These are phyloP conservation scores for Cheilosia vernalis DNA, from an alignment of 2,888 invertebrate genomes.

Conservation along the genomic window DNA sequence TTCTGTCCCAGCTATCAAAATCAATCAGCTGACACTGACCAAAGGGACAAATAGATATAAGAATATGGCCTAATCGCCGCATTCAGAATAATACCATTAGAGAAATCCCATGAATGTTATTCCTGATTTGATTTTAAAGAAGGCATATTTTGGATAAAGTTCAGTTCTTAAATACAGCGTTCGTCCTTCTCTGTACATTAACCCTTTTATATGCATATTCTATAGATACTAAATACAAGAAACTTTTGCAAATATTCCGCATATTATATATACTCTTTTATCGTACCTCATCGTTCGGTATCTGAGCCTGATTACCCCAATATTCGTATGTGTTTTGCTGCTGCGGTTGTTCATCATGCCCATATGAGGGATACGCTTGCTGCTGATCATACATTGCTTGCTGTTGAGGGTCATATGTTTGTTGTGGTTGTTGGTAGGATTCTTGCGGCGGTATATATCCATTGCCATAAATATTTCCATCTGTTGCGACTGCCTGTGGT, in stretches of 20 bases:
- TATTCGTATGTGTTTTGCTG: constrained; percentile 62
- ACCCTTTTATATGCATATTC: neutral
- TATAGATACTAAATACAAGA: neutral
- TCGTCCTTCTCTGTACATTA: constrained; percentile 26
- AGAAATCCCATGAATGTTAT: no score
- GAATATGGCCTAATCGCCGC: no score
- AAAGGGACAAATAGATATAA: no score
- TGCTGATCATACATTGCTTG: constrained; percentile 70
- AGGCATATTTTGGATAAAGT: neutral
- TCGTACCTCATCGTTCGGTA: constrained; percentile 66
- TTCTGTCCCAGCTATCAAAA: no score
- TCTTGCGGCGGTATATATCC: constrained; percentile 53
- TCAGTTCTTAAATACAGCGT: neutral
- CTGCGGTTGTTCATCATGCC: constrained; percentile 57
- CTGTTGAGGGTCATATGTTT: constrained; percentile 19
- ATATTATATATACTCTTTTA: constrained; percentile 11
- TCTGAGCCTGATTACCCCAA: constrained; percentile 55
- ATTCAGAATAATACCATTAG: no score
- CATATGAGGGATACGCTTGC: constrained; percentile 57
- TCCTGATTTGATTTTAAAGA: neutral
- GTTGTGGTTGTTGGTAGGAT: constrained; percentile 33
- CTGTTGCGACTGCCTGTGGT: constrained; percentile 14
- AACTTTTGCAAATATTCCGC: constrained; percentile 8
- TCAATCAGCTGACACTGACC: no score
- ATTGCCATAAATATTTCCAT: constrained; percentile 37